Evolutionary conservation across 2,888 invertebrate genomes (phyloP), one percentile per base, ranked within the genome.

Genomic region (Macroteleia sp.): DNA sequence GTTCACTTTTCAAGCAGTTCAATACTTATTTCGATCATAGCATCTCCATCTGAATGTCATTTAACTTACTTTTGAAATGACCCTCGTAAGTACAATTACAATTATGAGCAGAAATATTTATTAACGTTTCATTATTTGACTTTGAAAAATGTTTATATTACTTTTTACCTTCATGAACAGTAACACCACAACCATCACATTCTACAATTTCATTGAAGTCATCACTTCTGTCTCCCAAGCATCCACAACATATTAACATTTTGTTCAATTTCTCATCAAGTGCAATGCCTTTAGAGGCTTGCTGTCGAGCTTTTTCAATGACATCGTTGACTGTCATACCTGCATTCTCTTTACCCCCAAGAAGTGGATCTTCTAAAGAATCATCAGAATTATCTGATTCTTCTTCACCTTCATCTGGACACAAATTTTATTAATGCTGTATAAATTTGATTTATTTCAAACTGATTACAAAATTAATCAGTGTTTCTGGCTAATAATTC

Each of bases 201-300:
- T 98, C 98, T 0, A 99, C 97, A 83, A 99, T 98, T 92, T 99
- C 99, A 92, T 99, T 98, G 64, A 96, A 94, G 84, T 97, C 97
- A 92, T 97, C 97, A 91, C 97, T 98, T 84, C 96, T 94, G 82
- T 98, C 98, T 0, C 98, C 98, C 57, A 98, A 93, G 89, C 99
- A 99, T 1, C 97, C 97, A 85, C 97, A 96, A 89, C 98, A 98
- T 81, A 98, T 97, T 50, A 96, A 92, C 84, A 97, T 94, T 89
- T 95, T 94, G 0, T 94, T 94, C 74, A 95, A 89, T 86, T 93
- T 92, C 19, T 91, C 91, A 77, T 90, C 90, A n/a, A 91, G 81
- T 48, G 90, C 85, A 14, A 89, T 73, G 16, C 92, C 92, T 69
- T 90, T 88, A 52, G 89, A 85, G 2, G 92, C 91, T 79, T 93